Evolutionary conservation across 2,888 invertebrate species (phyloP).

Genomic region (Idaea biselata): DNA sequence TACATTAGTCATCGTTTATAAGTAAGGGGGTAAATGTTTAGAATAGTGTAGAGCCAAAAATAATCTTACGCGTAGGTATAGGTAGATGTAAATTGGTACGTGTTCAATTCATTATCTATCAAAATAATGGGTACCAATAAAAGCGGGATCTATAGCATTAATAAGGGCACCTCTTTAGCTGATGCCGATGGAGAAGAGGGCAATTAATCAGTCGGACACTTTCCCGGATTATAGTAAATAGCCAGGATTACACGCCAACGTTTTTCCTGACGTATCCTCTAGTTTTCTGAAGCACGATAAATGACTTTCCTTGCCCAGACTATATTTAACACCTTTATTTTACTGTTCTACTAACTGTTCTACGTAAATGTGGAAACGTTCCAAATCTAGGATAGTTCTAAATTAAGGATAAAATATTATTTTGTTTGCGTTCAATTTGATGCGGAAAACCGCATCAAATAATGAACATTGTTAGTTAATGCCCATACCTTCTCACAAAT

Average conservation of each 20-base stretch:
- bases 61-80: background rate
- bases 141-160: conserved; percentile 18
- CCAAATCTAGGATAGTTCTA: background rate
- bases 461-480: background rate
- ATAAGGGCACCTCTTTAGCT: conserved; percentile 26
- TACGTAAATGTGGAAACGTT: background rate
- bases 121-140: background rate
- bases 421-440: background rate
- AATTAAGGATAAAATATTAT: background rate
- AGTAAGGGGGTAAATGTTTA: too few relatives aligned
- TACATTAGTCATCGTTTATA: too few relatives aligned
- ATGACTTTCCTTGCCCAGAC: conserved; percentile 27
- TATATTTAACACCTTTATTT: background rate
- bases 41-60: background rate
- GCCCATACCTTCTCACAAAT: too few relatives aligned
- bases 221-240: conserved; percentile 57
- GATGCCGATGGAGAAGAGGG: conserved; percentile 24
- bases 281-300: conserved; percentile 47
- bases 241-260: conserved; percentile 47
- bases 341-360: background rate
- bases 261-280: conserved; percentile 39
- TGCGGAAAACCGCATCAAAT: background rate
- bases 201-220: conserved; percentile 60
- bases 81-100: background rate
- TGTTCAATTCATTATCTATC: background rate